A percentile compares a stretch with the other conserved stretches of the same genome.
These are phyloP conservation scores for Bellardia bayeri DNA, from an alignment of 2,888 invertebrate species.

Conservation along the genomic window DNA sequence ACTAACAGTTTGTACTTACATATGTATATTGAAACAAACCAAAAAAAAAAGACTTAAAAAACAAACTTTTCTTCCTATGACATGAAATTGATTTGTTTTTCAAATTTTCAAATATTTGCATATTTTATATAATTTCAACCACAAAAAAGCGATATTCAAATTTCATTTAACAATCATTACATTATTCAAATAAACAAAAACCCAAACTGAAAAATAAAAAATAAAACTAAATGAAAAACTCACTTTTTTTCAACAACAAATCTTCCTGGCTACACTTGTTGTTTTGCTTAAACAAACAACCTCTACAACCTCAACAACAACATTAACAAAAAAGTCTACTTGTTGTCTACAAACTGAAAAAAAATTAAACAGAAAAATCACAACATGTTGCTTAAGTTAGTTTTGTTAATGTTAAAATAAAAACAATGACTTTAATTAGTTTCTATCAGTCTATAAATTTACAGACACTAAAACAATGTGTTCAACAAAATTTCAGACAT, in stretches of 20 bases:
- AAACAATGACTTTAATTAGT: conserved; percentile 72
- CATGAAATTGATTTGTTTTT: conserved; percentile 44
- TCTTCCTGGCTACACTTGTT: conserved; percentile 45
- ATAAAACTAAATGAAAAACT: conserved; percentile 15
- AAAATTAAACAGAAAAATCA: background rate
- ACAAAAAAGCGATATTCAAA: conserved; percentile 45
- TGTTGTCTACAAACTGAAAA: conserved; percentile 33
- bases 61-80: conserved; percentile 45
- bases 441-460: conserved; percentile 66
- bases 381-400: conserved; percentile 62
- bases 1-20: conserved; percentile 16
- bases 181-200: conserved; percentile 20
- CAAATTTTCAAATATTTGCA: conserved; percentile 27
- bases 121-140: conserved; percentile 35
- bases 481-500: conserved; percentile 62
- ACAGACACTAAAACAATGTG: conserved; percentile 61
- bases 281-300: conserved; percentile 35
- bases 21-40: background rate
- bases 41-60: conserved; percentile 54
- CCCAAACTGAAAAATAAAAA: background rate
- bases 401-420: conserved; percentile 68
- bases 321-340: conserved; percentile 34
- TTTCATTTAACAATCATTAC: background rate
- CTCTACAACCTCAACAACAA: conserved; percentile 5
- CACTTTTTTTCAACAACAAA: background rate